These are phyloP conservation scores for Eubasilissa regina DNA, from an alignment of 1,140 invertebrate species.

Conservation along the genomic window DNA sequence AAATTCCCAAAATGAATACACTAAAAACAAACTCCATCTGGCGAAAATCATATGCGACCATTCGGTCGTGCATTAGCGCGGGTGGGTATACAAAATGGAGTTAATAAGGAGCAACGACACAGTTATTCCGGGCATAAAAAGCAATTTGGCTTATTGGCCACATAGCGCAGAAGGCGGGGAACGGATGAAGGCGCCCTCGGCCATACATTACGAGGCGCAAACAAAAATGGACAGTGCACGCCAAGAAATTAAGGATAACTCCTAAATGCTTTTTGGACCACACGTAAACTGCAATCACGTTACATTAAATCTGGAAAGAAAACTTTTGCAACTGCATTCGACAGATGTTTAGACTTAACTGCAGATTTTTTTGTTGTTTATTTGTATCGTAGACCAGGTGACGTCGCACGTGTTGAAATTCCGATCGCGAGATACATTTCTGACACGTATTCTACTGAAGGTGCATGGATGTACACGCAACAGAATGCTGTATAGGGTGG, in stretches of 20 bases:
- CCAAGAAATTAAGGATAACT: conserved; percentile 21
- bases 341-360: no score
- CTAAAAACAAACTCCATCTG: background rate
- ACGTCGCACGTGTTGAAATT: no score
- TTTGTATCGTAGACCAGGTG: no score
- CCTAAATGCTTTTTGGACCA: background rate
- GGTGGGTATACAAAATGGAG: conserved; percentile 51
- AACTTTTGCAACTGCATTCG: no score
- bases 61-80: conserved; percentile 28
- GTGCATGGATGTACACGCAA: no score
- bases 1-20: background rate
- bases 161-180: conserved; percentile 32
- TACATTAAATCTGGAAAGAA: no score
- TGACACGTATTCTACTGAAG: no score
- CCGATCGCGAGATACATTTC: no score
- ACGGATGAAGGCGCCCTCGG: background rate
- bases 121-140: conserved; percentile 51
- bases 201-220: conserved; percentile 31
- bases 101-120: conserved; percentile 56
- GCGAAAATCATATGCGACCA: background rate
- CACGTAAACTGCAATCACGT: background rate
- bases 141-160: conserved; percentile 59
- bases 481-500: no score
- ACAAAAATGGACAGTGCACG: conserved; percentile 34
- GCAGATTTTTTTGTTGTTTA: no score